A percentile compares a stretch with the other conserved stretches of the same genome.
Evolutionary conservation across 2,888 invertebrate genomes (phyloP).

Genomic region (Ptilodon capucinus): DNA sequence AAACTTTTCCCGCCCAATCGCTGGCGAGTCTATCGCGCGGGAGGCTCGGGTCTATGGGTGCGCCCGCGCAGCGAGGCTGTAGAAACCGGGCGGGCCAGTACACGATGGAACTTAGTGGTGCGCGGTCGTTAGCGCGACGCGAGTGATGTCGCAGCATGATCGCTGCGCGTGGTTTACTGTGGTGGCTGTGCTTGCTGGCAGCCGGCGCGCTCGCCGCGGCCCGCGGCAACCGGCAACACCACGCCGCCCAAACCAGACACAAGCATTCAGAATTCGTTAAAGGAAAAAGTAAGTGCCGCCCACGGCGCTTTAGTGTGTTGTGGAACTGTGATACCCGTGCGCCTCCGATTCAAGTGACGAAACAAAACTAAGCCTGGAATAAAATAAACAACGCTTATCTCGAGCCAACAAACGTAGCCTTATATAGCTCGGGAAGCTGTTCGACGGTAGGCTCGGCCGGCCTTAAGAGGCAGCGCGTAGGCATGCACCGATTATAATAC

Average conservation of each 20-base stretch:
- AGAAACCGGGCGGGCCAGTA: slow-evolving; percentile 68
- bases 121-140: slow-evolving; percentile 64
- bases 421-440: slow-evolving; percentile 61
- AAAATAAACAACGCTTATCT: slow-evolving; percentile 74
- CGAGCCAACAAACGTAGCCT: slow-evolving; percentile 56
- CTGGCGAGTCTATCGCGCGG: slow-evolving; percentile 31
- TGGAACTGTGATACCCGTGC: slow-evolving; percentile 24
- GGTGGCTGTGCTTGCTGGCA: slow-evolving; percentile 65
- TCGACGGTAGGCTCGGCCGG: slow-evolving; percentile 44
- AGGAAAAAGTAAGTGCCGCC: slow-evolving; percentile 88
- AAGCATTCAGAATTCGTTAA: slow-evolving; percentile 87
- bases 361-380: slow-evolving; percentile 43
- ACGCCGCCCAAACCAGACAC: slow-evolving; percentile 58
- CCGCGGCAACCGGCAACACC: slow-evolving; percentile 58
- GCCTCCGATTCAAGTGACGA: slow-evolving; percentile 12
- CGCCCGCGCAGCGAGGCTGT: slow-evolving; percentile 64
- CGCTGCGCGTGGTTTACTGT: slow-evolving; percentile 68
- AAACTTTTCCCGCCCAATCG: slow-evolving; percentile 50
- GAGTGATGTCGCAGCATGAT: slow-evolving; percentile 80
- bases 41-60: slow-evolving; percentile 50
- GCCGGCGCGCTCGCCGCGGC: slow-evolving; percentile 51
- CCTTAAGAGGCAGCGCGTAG: slow-evolving; percentile 31
- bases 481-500: slow-evolving; percentile 46
- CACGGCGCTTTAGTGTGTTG: slow-evolving; percentile 40
- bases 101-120: slow-evolving; percentile 72